Conservation (phyloP, 2,797 vertebrate species). For the Enteromius argenteus region DNA sequence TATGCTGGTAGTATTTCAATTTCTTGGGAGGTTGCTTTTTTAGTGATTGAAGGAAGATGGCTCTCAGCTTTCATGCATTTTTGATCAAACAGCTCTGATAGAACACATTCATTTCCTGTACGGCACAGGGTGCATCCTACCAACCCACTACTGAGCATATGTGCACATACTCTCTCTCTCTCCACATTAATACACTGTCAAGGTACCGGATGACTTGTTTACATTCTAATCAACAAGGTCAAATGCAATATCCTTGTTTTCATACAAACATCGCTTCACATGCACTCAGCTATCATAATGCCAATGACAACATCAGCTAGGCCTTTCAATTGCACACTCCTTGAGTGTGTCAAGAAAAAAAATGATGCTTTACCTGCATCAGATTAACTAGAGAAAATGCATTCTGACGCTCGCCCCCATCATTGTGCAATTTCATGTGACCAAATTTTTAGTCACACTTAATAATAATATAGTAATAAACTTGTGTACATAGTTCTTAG, state of each 20-base stretch:
- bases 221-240: conserved; percentile 22
- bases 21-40: conserved; percentile 10
- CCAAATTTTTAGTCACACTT: neutral
- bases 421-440: neutral
- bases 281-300: neutral
- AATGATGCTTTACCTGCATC: neutral
- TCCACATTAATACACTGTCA: conserved; percentile 11
- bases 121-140: conserved; percentile 19
- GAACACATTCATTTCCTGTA: conserved; percentile 42
- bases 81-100: conserved; percentile 60
- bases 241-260: conserved; percentile 35
- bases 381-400: neutral
- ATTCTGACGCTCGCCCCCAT: neutral
- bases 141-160: conserved; percentile 13
- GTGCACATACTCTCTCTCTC: neutral
- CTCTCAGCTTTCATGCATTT: conserved; percentile 59
- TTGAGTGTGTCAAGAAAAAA: neutral
- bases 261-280: neutral
- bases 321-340: neutral
- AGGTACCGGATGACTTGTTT: neutral
- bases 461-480: neutral
- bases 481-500: conserved; percentile 1
- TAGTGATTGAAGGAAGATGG: conserved; percentile 49
- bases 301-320: neutral
- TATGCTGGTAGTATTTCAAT: conserved; percentile 30